Evolutionary conservation across 2,113 vertebrate genomes (phyloP).

Genomic region (Orycteropus afer): DNA sequence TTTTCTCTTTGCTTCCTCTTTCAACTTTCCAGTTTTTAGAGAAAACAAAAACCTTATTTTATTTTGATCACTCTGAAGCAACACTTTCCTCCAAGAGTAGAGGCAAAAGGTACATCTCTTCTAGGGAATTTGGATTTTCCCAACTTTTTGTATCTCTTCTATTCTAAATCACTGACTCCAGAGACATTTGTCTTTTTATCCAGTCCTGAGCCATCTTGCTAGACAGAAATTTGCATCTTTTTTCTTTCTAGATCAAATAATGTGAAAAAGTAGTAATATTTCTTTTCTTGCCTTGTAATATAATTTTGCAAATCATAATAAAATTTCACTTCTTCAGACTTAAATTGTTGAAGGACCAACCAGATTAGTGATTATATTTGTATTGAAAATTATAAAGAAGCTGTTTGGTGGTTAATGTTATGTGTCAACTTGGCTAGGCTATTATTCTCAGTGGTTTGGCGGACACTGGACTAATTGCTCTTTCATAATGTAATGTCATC

Average conservation of each 20-base stretch:
- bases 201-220: background rate
- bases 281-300: background rate
- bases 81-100: background rate
- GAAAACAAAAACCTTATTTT: background rate
- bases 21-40: background rate
- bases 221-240: background rate
- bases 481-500: no score
- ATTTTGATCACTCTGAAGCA: background rate
- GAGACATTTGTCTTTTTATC: background rate
- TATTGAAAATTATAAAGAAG: conserved; percentile 30
- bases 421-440: no score
- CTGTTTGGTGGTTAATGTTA: no score
- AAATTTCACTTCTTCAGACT: background rate
- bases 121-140: background rate
- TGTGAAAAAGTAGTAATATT: background rate
- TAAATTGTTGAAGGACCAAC: background rate
- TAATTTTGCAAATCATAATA: background rate
- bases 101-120: background rate
- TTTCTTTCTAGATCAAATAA: background rate
- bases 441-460: no score
- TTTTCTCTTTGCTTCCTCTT: background rate
- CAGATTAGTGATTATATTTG: background rate
- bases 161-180: background rate
- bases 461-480: no score
- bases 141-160: background rate